Base-by-base conservation (phyloP, 2,797 vertebrate genomes). In the Poeciliopsis infans region DNA sequence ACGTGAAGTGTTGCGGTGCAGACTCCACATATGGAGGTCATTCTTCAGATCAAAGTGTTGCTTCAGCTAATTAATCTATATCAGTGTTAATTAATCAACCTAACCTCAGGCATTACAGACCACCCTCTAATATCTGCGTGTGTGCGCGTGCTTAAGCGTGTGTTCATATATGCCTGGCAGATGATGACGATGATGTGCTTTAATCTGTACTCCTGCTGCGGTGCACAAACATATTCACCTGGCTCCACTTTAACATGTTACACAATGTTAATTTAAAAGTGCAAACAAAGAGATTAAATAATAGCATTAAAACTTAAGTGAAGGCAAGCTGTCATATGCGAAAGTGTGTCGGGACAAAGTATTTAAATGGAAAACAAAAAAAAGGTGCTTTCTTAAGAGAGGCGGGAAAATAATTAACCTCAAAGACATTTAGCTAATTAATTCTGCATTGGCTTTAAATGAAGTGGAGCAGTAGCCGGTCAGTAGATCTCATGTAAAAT, bases 51-150 rank as follows among this genome's bases (percentile, higher is more conserved):
- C 91, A 92, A 91, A 92, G 90, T 92, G 90, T 87, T 72, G 82
- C 86, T 82, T 88, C 87, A 87, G 90, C 91, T 93, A 94, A 95
- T 94, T 94, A 93, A 94, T 94, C 92, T 90, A 79, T 89, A 95
- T 93, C 91, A 92, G 71, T 86, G 83, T 93, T 94, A 94, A 94
- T 94, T 93, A 93, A 93, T 95, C 92, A 92, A 86, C 89, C 91
- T 91, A 93, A 94, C 92, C 94, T 82, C 83, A 85, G 92, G 92
- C 87, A 92, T 88, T 87, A 86, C 80, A 83, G 89, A 89, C 91
- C 89, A 91, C 86, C 88, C 89, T 87, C 81, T 89, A 88, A 91
- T 91, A 84, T 79, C 68, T 72, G 71, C 74, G 70, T 87, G 57
- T 79, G 33, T 49, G 59, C 33, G 80, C 39, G 74, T 61, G 46